Evolutionary conservation across 2,888 invertebrate species (phyloP), one percentile per base, ranked within the genome.

Genomic region (Muscina levida): DNA sequence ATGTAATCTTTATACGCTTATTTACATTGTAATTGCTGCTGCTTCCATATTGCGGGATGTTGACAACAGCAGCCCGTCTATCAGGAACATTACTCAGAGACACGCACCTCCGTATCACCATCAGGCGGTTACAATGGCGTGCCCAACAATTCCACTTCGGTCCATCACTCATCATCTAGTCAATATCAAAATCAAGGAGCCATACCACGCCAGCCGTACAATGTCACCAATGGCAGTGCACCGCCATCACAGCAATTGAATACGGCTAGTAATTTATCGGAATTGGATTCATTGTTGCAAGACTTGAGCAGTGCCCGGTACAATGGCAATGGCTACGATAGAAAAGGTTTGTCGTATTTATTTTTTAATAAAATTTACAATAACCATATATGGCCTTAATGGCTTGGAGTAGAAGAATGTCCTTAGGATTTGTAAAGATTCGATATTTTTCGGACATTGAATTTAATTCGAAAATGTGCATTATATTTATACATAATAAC

Each of bases 241-340:
- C 67, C 51, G n/a, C 67, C 68, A 8, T 56, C 74, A 26, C 81
- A 83, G 19, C 73, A 79, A 22, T 85, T 84, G 66, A 85, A 87
- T 65, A 88, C 87, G 82, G 85, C 90, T 70, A 96, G 94, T 84
- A 96, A 97, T 90, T 92, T 98, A 57, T 95, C 96, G 0, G 98
- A 98, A 90, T 91, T 98, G 88, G 98, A 98, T 90, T 96, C 95
- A 15, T 92, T 98, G 70, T 92, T 98, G 74, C 95, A 97, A 88
- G 98, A 98, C 90, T 92, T 98, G 85, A 97, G 97, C 92, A 95
- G 94, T 88, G 95, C 95, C 0, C 92, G 93, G 79, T 94, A 94
- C 87, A 87, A 89, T 78, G 91, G 91, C 82, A 88, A 81, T 59
- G 67, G 86, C 74, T 83, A 85, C 22, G 91, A 91, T n/a, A 89